Percentiles rank a stretch among this genome's conserved stretches.
phyloP scores from a whole-genome alignment of 2,888 invertebrate genomes.

The Apocheima hispidaria region DNA sequence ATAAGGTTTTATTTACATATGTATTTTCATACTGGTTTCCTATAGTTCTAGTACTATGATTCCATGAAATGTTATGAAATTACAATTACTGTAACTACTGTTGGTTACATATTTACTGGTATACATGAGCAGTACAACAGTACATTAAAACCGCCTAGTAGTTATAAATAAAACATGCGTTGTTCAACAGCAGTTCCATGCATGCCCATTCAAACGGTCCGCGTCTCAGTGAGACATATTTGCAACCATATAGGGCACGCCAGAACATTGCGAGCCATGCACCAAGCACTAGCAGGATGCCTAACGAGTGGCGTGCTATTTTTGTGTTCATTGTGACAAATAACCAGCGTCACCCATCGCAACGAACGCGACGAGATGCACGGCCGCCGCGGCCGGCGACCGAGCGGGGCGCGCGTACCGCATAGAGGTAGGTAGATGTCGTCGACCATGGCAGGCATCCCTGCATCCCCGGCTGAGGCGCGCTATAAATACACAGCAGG shows the following conservation, averaged over 20 bases:
- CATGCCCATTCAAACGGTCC: conserved; percentile 5
- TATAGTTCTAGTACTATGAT: conserved; percentile 1
- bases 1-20: conserved; percentile 53
- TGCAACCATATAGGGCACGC: conserved; percentile 26
- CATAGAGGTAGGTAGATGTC: conserved; percentile 64
- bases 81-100: too few relatives aligned
- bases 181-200: background rate
- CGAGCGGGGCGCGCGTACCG: conserved; percentile 57
- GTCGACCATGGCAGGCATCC: conserved; percentile 75
- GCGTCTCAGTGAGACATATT: conserved; percentile 13
- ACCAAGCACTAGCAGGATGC: conserved; percentile 53
- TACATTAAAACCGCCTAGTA: background rate
- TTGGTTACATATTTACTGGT: background rate
- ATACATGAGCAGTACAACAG: background rate
- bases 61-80: background rate
- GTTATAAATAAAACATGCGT: background rate
- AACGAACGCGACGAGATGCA: conserved; percentile 52
- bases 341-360: conserved; percentile 69
- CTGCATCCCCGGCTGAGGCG: conserved; percentile 80
- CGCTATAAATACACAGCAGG: conserved; percentile 86
- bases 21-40: conserved; percentile 15
- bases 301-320: conserved; percentile 67
- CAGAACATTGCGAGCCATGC: conserved; percentile 44
- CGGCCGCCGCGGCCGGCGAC: conserved; percentile 34
- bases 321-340: conserved; percentile 76